Base-by-base conservation (phyloP, 2,113 vertebrate species). In the Nothoprocta perdicaria region DNA sequence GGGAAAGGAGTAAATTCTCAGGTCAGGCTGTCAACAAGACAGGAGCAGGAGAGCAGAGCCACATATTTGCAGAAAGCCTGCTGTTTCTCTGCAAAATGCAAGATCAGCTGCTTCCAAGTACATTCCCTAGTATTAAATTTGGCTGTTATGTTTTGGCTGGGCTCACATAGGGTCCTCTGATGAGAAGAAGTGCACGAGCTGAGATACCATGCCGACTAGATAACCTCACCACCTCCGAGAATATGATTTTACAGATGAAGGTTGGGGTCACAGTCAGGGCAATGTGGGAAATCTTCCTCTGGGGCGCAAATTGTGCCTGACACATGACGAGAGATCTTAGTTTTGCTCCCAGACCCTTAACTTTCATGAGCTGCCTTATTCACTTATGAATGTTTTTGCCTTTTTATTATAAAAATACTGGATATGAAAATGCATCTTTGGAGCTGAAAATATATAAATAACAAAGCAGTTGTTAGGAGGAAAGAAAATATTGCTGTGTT, bases 361-460 rank as follows among this genome's bases (percentile, higher is more conserved):
- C n/a, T 52, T 71, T 52, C 14, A 38, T 16, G 33, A 85, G 6
- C n/a, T 74, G 48, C 6, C 48, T 85, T 80, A 65, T 74, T 95
- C 38, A 62, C 9, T 6, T 71, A 29, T 21, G 24, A 63, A 18
- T 0, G 45, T 89, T 80, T 57, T 73, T 89, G 18, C 8, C 48
- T 74, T 93, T 84, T 86, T 84, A 33, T 35, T 35, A 35, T 35
- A 23, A 76, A 46, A 35, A 31, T 6, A 9, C 14, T 57, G 15
- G 10, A 17, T 57, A 31, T 75, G 22, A 86, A 72, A 89, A 91
- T 52, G 38, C 38, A 23, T 62, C 26, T 60, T 57, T 75, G 68
- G 73, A 82, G n/a, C 24, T 72, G 33, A 88, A 94, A 82, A 74
- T 65, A 63, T n/a, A 93, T 83, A 84, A 81, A 92, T 83, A 89